Conservation (phyloP, 64 coral and sea anemone genomes). For the Stichodactyla helianthus region DNA sequence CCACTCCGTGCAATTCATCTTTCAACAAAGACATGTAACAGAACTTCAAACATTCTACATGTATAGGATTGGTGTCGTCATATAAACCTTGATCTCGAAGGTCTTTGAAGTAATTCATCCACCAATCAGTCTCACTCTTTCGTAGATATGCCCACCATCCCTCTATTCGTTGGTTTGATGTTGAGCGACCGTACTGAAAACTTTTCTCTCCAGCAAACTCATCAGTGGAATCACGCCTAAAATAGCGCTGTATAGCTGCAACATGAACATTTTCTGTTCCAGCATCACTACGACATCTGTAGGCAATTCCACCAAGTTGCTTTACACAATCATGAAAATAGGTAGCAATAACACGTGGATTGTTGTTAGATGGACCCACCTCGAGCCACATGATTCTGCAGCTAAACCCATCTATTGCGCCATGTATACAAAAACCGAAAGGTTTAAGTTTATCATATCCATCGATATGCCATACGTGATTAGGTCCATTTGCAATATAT, state of each 20-base stretch:
- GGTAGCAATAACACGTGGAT: conserved; percentile 26
- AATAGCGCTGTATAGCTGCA: conserved; percentile 20
- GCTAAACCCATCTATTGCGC: conserved; percentile 21
- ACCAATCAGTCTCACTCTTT: conserved; percentile 41
- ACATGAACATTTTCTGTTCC: conserved; percentile 22
- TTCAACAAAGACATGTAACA: conserved; percentile 60
- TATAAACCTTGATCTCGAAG: conserved; percentile 62
- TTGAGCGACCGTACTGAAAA: neutral
- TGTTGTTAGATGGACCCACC: conserved; percentile 26
- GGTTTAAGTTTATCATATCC: conserved; percentile 15
- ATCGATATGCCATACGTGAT: conserved; percentile 13
- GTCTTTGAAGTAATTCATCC: conserved; percentile 70
- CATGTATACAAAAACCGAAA: neutral
- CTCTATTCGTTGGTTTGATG: conserved; percentile 28
- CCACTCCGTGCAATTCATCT: conserved; percentile 55
- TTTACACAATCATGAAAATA: conserved; percentile 3
- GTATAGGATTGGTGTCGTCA: conserved; percentile 29
- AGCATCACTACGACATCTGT: conserved; percentile 20
- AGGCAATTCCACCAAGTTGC: neutral
- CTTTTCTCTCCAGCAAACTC: conserved; percentile 18
- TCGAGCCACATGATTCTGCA: conserved; percentile 34
- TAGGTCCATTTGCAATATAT: neutral
- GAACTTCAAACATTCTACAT: conserved; percentile 55
- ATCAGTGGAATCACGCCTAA: neutral
- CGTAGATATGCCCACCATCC: conserved; percentile 12